phyloP scores from a whole-genome alignment of 2,888 invertebrate species.

The Clistopyga incitator region DNA sequence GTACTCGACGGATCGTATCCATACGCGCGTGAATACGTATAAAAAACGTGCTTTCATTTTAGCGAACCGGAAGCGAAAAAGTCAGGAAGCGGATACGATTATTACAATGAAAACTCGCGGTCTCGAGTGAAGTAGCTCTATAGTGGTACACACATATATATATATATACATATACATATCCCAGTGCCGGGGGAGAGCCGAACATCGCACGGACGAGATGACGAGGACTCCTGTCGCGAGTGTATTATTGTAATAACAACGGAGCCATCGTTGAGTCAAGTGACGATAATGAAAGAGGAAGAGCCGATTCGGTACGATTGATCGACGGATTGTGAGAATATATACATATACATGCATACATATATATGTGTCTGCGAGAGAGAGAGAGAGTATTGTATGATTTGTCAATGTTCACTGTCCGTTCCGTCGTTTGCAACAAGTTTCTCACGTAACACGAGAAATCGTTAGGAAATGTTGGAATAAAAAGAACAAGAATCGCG shows the following conservation, averaged over 20 bases:
- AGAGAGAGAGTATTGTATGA: too few relatives aligned
- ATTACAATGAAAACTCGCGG: slow-evolving; percentile 43
- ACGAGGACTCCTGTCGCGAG: slow-evolving; percentile 36
- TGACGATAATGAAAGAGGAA: slow-evolving; percentile 49
- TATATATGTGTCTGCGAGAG: too few relatives aligned
- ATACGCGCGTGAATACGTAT: not conserved
- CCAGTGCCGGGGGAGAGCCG: slow-evolving; percentile 1
- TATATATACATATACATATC: not conserved
- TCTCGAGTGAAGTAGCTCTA: slow-evolving; percentile 10
- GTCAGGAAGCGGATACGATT: not conserved
- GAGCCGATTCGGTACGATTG: slow-evolving; percentile 41
- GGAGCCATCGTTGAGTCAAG: slow-evolving; percentile 8
- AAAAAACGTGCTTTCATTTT: slow-evolving; percentile 11
- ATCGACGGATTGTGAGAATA: slow-evolving; percentile 14
- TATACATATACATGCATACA: too few relatives aligned
- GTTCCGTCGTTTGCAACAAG: not conserved
- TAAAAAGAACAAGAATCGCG: not conserved
- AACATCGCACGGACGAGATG: slow-evolving; percentile 33
- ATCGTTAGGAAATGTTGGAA: not conserved
- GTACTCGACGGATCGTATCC: not conserved
- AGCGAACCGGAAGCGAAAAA: slow-evolving; percentile 45
- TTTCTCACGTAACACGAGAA: not conserved
- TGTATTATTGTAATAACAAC: slow-evolving; percentile 26
- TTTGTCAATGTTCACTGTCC: not conserved
- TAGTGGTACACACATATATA: not conserved